These are phyloP conservation scores for Pandemis corylana DNA, from an alignment of 2,888 invertebrate species.

Conservation along the genomic window DNA sequence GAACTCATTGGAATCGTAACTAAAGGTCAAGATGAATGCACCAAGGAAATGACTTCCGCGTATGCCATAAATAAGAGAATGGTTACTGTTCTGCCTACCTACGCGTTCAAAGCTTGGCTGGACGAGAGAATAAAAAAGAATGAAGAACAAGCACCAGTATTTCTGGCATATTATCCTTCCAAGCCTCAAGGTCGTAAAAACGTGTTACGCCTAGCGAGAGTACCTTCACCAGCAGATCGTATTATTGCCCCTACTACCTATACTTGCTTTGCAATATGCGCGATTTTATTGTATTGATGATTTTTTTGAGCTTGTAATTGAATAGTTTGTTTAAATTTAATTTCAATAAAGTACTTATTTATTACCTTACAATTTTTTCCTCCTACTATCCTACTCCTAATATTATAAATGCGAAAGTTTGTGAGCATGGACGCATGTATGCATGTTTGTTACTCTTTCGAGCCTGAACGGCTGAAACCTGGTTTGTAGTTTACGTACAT, in stretches of 20 bases:
- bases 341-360: conserved; percentile 5
- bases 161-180: conserved; percentile 60
- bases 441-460: no score
- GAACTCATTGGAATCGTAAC: conserved; percentile 71
- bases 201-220: neutral
- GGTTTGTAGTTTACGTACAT: no score
- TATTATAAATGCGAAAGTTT: no score
- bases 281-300: neutral
- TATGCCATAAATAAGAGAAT: conserved; percentile 71
- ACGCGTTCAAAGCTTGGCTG: conserved; percentile 72
- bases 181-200: conserved; percentile 48
- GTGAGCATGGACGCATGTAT: no score
- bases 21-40: conserved; percentile 67
- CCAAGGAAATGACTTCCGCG: conserved; percentile 64
- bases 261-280: neutral
- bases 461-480: no score
- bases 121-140: conserved; percentile 70
- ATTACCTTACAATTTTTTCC: no score
- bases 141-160: conserved; percentile 55
- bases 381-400: no score
- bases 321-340: neutral
- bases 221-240: neutral
- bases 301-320: neutral
- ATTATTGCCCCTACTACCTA: neutral
- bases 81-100: conserved; percentile 66